These are phyloP conservation scores for Trachymyrmex cornetzi DNA, from an alignment of 1,140 invertebrate species.

Conservation along the genomic window DNA sequence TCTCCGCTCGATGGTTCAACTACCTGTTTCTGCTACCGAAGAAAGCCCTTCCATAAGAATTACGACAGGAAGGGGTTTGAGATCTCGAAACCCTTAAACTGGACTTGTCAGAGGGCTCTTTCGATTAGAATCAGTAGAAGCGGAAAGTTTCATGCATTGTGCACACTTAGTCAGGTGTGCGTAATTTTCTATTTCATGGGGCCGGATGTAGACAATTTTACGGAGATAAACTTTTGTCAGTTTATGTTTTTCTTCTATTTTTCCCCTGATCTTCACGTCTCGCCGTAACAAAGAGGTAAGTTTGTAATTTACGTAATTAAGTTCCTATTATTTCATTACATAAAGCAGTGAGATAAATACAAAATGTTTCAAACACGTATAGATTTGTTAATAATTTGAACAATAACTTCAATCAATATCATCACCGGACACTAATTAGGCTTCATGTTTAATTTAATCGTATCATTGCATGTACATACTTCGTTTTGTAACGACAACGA, in stretches of 20 bases:
- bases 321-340: not conserved
- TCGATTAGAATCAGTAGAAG: conserved; percentile 68
- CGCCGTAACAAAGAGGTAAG: not conserved
- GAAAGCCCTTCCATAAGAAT: not conserved
- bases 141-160: conserved; percentile 71
- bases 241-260: conserved; percentile 2
- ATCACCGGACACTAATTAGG: conserved; percentile 11
- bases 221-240: conserved; percentile 9
- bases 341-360: not conserved
- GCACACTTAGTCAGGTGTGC: conserved; percentile 69
- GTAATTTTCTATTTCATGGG: conserved; percentile 72
- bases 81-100: conserved; percentile 48
- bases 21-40: conserved; percentile 69
- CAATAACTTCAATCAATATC: conserved; percentile 8
- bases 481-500: not conserved
- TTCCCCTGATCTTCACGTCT: not conserved
- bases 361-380: not conserved
- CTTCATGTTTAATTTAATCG: conserved; percentile 19
- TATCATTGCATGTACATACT: not conserved
- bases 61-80: not conserved
- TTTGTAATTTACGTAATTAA: not conserved
- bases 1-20: conserved; percentile 58
- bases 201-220: conserved; percentile 47
- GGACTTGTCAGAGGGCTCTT: conserved; percentile 36
- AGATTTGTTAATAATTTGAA: conserved; percentile 22